phyloP scores from a whole-genome alignment of 2,113 vertebrate genomes.

The Daphoenositta chrysoptera region DNA sequence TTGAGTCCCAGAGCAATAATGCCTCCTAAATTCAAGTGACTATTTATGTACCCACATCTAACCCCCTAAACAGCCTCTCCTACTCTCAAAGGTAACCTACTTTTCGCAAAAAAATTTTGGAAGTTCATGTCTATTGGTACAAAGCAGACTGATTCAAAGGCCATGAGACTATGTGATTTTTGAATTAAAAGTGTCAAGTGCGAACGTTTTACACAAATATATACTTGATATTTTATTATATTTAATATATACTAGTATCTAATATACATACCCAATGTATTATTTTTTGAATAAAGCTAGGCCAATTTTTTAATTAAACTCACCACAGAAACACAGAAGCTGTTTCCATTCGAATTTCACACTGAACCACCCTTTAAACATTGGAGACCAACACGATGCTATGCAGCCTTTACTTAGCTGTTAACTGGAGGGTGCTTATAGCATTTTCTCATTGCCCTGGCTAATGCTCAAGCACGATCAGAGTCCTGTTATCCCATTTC shows the following conservation, averaged over 20 bases:
- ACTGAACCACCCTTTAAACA: neutral
- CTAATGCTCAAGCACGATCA: neutral
- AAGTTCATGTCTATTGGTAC: neutral
- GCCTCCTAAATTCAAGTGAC: neutral
- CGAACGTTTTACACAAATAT: neutral
- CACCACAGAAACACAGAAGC: neutral
- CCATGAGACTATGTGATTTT: neutral
- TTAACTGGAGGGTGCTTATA: neutral
- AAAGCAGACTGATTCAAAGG: neutral
- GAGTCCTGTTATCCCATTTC: neutral
- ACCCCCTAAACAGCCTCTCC: neutral
- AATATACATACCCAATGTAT: too few species aligned
- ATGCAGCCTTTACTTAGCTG: neutral
- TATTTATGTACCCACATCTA: neutral
- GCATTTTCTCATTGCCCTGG: neutral
- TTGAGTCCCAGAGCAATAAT: neutral
- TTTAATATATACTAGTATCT: too few species aligned
- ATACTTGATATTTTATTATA: neutral
- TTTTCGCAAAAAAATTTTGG: neutral
- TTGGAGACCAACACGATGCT: fast-evolving
- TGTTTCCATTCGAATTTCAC: neutral
- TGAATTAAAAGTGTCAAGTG: neutral
- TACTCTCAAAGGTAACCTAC: neutral
- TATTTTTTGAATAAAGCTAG: neutral
- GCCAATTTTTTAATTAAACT: neutral